These are phyloP conservation scores for Mormyrus hasselquistii DNA, from an alignment of 2,797 vertebrate species.

Conservation along the genomic window DNA sequence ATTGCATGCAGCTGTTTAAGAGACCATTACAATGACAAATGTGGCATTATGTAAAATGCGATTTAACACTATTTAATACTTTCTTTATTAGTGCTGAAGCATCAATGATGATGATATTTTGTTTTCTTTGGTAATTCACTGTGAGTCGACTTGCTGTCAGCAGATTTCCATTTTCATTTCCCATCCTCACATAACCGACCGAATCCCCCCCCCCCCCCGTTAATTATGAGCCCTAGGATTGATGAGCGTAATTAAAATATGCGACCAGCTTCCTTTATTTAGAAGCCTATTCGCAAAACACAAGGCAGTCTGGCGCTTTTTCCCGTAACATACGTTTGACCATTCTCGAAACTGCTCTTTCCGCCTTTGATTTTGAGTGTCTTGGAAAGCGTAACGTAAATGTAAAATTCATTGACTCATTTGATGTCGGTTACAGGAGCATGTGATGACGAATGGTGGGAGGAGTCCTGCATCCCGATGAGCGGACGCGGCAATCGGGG, in stretches of 20 bases:
- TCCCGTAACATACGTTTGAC: slow-evolving; percentile 4
- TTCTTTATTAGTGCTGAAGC: not conserved
- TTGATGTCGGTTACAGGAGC: not conserved
- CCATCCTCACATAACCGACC: slow-evolving; percentile 23
- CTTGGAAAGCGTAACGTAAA: not conserved
- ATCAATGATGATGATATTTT: slow-evolving; percentile 16
- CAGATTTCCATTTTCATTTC: slow-evolving; percentile 16
- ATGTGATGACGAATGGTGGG: not conserved
- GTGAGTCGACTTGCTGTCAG: slow-evolving; percentile 15
- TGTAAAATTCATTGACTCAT: not conserved
- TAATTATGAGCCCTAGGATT: slow-evolving; percentile 30
- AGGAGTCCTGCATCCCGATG: slow-evolving; percentile 6
- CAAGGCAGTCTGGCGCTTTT: slow-evolving; percentile 20
- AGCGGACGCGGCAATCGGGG: too few species aligned
- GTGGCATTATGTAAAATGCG: not conserved
- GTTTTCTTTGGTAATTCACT: not conserved
- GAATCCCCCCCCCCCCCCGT: slow-evolving; percentile 19
- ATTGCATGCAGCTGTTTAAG: not conserved
- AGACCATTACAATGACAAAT: not conserved
- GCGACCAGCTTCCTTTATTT: slow-evolving; percentile 38
- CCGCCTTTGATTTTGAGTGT: not conserved
- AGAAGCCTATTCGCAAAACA: slow-evolving; percentile 20
- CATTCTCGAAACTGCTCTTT: not conserved
- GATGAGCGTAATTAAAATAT: slow-evolving; percentile 36
- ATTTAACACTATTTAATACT: not conserved